Evolutionary conservation across 2,888 invertebrate genomes (phyloP).

Genomic region (Lithophane leautieri): DNA sequence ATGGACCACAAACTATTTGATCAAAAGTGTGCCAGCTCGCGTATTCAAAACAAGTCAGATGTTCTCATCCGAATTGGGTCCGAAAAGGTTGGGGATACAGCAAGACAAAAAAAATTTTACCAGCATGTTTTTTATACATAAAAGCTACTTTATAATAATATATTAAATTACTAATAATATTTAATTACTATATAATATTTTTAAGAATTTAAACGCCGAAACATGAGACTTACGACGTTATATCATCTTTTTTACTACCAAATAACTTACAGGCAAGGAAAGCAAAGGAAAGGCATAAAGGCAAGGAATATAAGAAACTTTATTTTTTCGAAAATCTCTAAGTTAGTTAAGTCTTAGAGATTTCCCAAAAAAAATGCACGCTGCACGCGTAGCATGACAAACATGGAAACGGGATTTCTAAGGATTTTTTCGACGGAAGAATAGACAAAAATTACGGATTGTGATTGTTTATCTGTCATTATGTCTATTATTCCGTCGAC

Average conservation of each 20-base stretch:
- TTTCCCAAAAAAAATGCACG: too few species aligned
- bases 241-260: too few species aligned
- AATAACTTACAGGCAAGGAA: neutral
- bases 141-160: too few species aligned
- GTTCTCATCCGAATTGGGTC: slow-evolving; percentile 21
- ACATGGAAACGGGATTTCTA: too few species aligned
- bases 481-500: too few species aligned
- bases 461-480: too few species aligned
- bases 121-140: neutral
- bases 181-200: too few species aligned
- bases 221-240: neutral
- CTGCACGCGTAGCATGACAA: too few species aligned
- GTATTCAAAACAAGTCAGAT: slow-evolving; percentile 38
- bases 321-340: neutral
- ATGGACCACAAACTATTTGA: slow-evolving; percentile 21
- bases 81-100: slow-evolving; percentile 22
- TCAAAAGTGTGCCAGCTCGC: slow-evolving; percentile 45
- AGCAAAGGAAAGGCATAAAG: neutral
- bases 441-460: too few species aligned
- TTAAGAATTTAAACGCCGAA: neutral
- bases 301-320: neutral
- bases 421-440: too few species aligned
- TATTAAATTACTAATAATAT: too few species aligned
- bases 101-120: too few species aligned
- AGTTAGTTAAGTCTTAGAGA: neutral